These are phyloP conservation scores for Napeogenes sylphis DNA, from an alignment of 2,888 invertebrate genomes.

Conservation along the genomic window DNA sequence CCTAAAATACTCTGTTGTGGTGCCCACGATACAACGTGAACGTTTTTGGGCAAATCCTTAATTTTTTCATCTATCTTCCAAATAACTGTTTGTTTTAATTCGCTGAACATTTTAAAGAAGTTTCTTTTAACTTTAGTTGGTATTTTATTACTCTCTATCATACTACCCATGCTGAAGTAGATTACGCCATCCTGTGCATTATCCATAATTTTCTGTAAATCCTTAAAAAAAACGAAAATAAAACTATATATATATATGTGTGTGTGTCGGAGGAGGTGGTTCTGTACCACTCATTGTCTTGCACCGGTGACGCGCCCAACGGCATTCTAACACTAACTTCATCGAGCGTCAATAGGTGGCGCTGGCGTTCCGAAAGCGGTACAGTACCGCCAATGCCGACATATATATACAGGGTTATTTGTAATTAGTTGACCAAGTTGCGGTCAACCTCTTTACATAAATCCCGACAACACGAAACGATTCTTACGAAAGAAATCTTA, in stretches of 20 bases:
- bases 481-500: too few relatives aligned
- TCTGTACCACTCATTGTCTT: too few relatives aligned
- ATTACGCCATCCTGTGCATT: conserved; percentile 54
- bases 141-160: conserved; percentile 45
- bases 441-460: too few relatives aligned
- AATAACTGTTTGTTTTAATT: conserved; percentile 54
- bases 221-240: conserved; percentile 34
- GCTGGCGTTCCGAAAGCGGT: too few relatives aligned
- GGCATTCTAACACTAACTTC: too few relatives aligned
- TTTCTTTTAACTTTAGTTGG: conserved; percentile 39
- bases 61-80: conserved; percentile 57
- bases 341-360: too few relatives aligned
- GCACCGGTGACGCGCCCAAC: too few relatives aligned
- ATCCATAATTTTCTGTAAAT: conserved; percentile 53
- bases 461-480: too few relatives aligned
- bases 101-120: conserved; percentile 47
- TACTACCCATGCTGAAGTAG: conserved; percentile 63
- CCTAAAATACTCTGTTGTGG: conserved; percentile 59
- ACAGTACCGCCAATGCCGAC: too few relatives aligned
- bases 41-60: conserved; percentile 54
- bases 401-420: too few relatives aligned
- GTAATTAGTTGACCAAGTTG: too few relatives aligned
- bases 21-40: conserved; percentile 62
- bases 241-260: neutral
- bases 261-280: too few relatives aligned